phyloP scores from a whole-genome alignment of 2,888 invertebrate genomes.

The Lepidochitona cinerea region DNA sequence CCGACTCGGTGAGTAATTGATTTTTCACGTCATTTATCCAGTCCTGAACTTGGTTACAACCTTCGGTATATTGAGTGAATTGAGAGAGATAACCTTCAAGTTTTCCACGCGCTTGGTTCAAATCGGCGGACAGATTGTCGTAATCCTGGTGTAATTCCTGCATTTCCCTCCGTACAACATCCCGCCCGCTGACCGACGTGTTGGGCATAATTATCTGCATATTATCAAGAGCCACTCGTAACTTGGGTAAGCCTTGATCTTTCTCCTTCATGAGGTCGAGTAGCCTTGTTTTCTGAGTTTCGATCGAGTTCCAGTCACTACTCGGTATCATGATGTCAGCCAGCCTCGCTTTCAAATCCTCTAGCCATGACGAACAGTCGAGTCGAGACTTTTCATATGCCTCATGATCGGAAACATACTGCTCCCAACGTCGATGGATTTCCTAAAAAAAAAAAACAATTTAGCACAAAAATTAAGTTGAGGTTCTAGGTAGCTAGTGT shows the following conservation, averaged over 20 bases:
- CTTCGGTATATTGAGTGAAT: constrained; percentile 95
- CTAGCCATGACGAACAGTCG: constrained; percentile 56
- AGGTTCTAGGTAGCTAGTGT: too few species aligned
- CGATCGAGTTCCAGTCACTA: constrained; percentile 88
- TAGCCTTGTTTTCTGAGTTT: constrained; percentile 83
- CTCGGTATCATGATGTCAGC: constrained; percentile 84
- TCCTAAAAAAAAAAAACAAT: too few species aligned
- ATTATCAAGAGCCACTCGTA: constrained; percentile 64
- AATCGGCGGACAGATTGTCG: constrained; percentile 87
- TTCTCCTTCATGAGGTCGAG: constrained; percentile 68
- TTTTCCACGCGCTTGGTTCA: constrained; percentile 77
- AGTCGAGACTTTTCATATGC: constrained; percentile 77
- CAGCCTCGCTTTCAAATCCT: constrained; percentile 74
- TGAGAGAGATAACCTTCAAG: constrained; percentile 89
- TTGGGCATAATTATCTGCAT: constrained; percentile 77
- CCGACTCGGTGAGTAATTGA: constrained; percentile 85
- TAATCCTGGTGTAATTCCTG: constrained; percentile 87
- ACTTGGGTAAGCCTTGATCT: constrained; percentile 62
- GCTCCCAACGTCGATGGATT: constrained; percentile 90
- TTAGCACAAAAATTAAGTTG: too few species aligned
- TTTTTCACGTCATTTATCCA: constrained; percentile 86
- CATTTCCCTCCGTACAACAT: constrained; percentile 86
- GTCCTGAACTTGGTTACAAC: constrained; percentile 81
- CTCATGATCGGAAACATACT: constrained; percentile 76
- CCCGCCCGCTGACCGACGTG: constrained; percentile 91